Percentiles rank a stretch among this genome's conserved stretches.
Evolutionary conservation across 2,888 invertebrate genomes (phyloP).

Genomic region (Agapostemon virescens): DNA sequence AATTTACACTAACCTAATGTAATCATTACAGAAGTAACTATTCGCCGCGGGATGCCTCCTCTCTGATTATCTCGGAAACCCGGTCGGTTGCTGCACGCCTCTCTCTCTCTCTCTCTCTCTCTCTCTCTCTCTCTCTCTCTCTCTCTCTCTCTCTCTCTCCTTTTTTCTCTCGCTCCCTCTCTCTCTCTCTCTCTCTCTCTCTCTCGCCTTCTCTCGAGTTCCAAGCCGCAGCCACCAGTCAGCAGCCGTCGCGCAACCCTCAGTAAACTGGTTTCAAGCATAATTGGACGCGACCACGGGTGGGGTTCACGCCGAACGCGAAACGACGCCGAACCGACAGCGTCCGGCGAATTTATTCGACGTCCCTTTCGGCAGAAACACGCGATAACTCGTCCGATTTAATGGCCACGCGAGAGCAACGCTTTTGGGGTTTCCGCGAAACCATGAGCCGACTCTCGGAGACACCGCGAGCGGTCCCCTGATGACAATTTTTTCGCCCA

Average conservation of each 20-base stretch:
- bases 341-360: constrained; percentile 60
- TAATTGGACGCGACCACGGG: constrained; percentile 74
- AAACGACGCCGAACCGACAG: constrained; percentile 5
- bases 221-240: constrained; percentile 42
- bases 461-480: background rate
- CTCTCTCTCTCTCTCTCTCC: no score
- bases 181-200: background rate
- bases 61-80: constrained; percentile 44
- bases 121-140: no score
- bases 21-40: constrained; percentile 62
- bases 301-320: constrained; percentile 24
- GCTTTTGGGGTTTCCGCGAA: constrained; percentile 1
- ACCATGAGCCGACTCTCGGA: background rate
- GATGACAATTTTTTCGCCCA: background rate
- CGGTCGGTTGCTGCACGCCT: background rate
- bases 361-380: constrained; percentile 26
- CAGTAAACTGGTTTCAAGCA: constrained; percentile 72
- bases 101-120: no score
- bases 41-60: constrained; percentile 52
- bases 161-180: background rate
- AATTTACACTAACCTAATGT: constrained; percentile 56
- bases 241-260: constrained; percentile 50
- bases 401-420: constrained; percentile 26
- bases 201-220: constrained; percentile 19
- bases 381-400: constrained; percentile 48